A percentile compares a stretch with the other conserved stretches of the same genome.
Conservation (phyloP, 2,888 invertebrate species). For the Pemphredon lugubris region DNA sequence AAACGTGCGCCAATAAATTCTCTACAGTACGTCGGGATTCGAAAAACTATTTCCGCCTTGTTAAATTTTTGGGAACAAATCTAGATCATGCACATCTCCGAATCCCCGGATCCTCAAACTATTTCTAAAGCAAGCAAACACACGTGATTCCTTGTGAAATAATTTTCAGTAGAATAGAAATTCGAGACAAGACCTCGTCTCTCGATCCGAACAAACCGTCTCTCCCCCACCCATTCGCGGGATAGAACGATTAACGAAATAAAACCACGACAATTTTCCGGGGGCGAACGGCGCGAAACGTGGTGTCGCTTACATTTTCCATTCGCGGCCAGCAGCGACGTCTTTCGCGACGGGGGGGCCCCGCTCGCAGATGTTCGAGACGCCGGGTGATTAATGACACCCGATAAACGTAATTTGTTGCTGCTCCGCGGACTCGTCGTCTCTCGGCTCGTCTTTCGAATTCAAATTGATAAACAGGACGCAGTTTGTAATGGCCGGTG, state of each 20-base stretch:
- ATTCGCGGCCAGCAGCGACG: constrained; percentile 41
- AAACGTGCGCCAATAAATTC: no score
- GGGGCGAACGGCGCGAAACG: not conserved
- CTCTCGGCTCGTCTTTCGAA: constrained; percentile 64
- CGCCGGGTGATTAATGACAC: constrained; percentile 63
- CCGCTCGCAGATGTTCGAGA: constrained; percentile 66
- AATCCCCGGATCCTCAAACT: no score
- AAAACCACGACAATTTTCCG: constrained; percentile 33
- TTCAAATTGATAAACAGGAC: constrained; percentile 73
- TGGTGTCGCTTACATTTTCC: constrained; percentile 43
- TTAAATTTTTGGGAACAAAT: no score
- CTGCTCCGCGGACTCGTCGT: constrained; percentile 61
- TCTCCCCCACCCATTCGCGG: no score
- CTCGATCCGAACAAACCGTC: constrained; percentile 3
- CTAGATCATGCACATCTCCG: no score
- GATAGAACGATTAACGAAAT: constrained; percentile 4
- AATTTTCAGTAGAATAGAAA: no score
- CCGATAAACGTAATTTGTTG: constrained; percentile 68
- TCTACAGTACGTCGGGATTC: not conserved
- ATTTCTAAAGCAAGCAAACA: no score
- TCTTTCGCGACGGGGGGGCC: constrained; percentile 50
- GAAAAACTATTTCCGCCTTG: no score
- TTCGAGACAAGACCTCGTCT: no score
- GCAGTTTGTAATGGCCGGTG: constrained; percentile 66
- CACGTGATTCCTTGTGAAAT: no score